Evolutionary conservation across 1,140 invertebrate genomes (phyloP), one percentile per base, ranked within the genome.

Genomic region (Diorhabda elongata): DNA sequence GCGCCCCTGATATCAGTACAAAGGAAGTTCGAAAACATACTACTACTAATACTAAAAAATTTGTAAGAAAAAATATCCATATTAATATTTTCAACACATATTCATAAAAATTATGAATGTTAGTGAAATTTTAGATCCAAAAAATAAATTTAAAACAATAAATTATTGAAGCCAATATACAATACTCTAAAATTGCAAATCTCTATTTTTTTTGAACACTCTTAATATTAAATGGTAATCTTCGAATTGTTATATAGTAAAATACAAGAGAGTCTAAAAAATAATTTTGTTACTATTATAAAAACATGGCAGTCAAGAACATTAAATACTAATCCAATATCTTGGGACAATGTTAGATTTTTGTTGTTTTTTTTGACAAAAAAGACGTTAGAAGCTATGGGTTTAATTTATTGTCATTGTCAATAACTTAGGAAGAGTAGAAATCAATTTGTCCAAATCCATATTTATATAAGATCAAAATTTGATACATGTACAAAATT

Each of bases 271-370:
- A 70, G 61, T 62, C 68, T 63, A 69, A 69, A 59, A 65, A 69
- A 66, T 58, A 66, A 69, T 45, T 71, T 70, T 64, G 67, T 62
- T 42, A 58, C 61, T 68, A 68, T 68, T n/a, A 62, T 63, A 56
- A 63, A 47, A 68, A 61, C 44, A 58, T 71, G 69, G 69, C 69
- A 71, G 69, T 71, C 69, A 67, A 71, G 69, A 68, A 62, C 60
- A n/a, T 65, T 66, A 47, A 64, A 52, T 52, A 52, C 47, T 41
- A 61, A 7, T 42, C 8, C 8, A 11, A 11, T 6, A 61, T 42
- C 8, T 61, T 43, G 3, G 26, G 59, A 8, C 7, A 60, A 60
- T 60, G 26, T 42, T 42, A 60, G 42, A 60, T 42, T 60, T 41
- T 26, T 42, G 42, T 42, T 8, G 42, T 62, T 63, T 63, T 62